Conservation (phyloP, 2,797 vertebrate genomes). For the Epinephelus coioides region DNA sequence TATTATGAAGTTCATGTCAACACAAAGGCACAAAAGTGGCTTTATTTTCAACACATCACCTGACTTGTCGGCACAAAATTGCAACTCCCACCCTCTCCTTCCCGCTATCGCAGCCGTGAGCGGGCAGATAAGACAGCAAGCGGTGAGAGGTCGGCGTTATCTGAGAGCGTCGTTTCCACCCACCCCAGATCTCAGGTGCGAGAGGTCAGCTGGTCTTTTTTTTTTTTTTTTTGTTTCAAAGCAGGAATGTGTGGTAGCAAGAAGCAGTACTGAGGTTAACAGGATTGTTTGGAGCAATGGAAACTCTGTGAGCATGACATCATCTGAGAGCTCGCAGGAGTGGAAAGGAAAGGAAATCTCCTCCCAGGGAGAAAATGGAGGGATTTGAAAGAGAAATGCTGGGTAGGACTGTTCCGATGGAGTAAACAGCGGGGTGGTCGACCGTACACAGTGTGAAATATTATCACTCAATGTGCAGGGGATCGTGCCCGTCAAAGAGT, state of each 20-base stretch:
- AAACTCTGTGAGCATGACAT: slow-evolving; percentile 82
- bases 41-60: slow-evolving; percentile 67
- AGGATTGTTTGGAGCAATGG: slow-evolving; percentile 76
- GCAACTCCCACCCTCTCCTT: slow-evolving; percentile 13
- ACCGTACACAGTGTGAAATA: slow-evolving; percentile 76
- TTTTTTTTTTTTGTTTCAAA: slow-evolving; percentile 8
- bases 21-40: slow-evolving; percentile 59
- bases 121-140: slow-evolving; percentile 38
- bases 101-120: slow-evolving; percentile 32
- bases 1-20: slow-evolving; percentile 79
- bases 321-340: slow-evolving; percentile 79
- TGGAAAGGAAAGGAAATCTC: slow-evolving; percentile 84
- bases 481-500: slow-evolving; percentile 74
- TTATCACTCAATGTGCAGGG: slow-evolving; percentile 78
- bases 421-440: slow-evolving; percentile 78
- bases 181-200: slow-evolving; percentile 52
- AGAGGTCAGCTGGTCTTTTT: slow-evolving; percentile 33
- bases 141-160: slow-evolving; percentile 55
- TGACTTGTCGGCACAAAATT: slow-evolving; percentile 47
- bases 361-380: slow-evolving; percentile 77
- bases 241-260: slow-evolving; percentile 69
- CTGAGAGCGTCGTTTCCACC: slow-evolving; percentile 42
- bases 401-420: slow-evolving; percentile 70
- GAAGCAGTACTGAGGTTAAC: slow-evolving; percentile 75
- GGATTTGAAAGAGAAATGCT: slow-evolving; percentile 72